Evolutionary conservation across 2,113 vertebrate genomes (phyloP).

Genomic region (Rhabdomys dilectus): DNA sequence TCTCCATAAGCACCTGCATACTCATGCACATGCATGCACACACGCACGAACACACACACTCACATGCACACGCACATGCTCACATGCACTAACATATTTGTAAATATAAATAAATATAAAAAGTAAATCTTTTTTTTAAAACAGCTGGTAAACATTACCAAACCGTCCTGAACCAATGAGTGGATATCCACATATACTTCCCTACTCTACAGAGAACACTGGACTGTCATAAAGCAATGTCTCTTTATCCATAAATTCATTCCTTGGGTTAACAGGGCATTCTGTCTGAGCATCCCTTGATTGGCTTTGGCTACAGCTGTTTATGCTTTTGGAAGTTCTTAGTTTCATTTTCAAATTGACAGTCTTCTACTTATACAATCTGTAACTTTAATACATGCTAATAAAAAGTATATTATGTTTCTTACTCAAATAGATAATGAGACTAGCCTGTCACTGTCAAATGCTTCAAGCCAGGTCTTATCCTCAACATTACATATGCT

Average conservation of each 20-base stretch:
- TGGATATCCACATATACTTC: neutral
- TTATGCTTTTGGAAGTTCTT: neutral
- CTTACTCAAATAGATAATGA: neutral
- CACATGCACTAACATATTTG: too few relatives aligned
- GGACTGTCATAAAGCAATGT: accelerated
- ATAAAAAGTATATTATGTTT: neutral
- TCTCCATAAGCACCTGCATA: neutral
- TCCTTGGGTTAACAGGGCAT: neutral
- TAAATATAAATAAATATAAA: neutral
- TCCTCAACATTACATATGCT: neutral
- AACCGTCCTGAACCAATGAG: neutral
- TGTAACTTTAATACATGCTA: neutral
- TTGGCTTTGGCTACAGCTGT: neutral
- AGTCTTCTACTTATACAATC: neutral
- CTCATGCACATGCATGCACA: too few relatives aligned
- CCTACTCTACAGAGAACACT: neutral
- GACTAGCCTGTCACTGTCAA: neutral
- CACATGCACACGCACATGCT: neutral
- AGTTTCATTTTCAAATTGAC: neutral
- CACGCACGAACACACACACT: neutral
- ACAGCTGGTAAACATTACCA: neutral
- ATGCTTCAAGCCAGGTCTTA: neutral
- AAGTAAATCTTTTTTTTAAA: neutral
- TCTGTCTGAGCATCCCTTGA: neutral
- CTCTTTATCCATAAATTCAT: neutral